phyloP scores from a whole-genome alignment of 2,113 vertebrate genomes.

The Scomber japonicus region DNA sequence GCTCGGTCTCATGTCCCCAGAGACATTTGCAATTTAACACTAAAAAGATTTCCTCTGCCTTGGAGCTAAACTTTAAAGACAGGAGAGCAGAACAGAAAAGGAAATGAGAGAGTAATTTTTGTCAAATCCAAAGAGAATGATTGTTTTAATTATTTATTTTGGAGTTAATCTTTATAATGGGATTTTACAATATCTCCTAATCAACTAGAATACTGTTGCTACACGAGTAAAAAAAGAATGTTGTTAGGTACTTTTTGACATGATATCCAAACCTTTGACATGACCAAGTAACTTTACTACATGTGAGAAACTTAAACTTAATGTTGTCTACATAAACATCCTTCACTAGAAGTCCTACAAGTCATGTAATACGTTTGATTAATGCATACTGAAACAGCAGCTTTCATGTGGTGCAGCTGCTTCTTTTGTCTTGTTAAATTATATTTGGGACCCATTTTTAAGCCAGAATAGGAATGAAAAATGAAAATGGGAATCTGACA shows the following conservation, averaged over 20 bases:
- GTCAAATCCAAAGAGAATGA: conserved; percentile 26
- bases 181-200: not conserved
- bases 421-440: too few species aligned
- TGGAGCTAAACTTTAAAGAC: conserved; percentile 32
- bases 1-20: not conserved
- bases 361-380: too few species aligned
- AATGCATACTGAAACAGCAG: too few species aligned
- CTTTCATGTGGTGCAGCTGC: too few species aligned
- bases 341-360: too few species aligned
- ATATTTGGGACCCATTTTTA: too few species aligned
- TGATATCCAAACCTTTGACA: not conserved
- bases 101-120: conserved; percentile 11
- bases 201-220: not conserved
- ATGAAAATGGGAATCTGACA: not conserved
- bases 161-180: not conserved
- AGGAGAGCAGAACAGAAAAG: not conserved
- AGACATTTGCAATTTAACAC: conserved; percentile 36
- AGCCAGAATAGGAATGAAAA: not conserved
- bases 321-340: too few species aligned
- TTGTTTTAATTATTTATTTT: conserved; percentile 1
- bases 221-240: not conserved
- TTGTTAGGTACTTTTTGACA: not conserved
- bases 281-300: not conserved
- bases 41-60: conserved; percentile 41
- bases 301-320: not conserved